Evolutionary conservation across 2,113 vertebrate species (phyloP).

Genomic region (Malurus alboscapulatus): DNA sequence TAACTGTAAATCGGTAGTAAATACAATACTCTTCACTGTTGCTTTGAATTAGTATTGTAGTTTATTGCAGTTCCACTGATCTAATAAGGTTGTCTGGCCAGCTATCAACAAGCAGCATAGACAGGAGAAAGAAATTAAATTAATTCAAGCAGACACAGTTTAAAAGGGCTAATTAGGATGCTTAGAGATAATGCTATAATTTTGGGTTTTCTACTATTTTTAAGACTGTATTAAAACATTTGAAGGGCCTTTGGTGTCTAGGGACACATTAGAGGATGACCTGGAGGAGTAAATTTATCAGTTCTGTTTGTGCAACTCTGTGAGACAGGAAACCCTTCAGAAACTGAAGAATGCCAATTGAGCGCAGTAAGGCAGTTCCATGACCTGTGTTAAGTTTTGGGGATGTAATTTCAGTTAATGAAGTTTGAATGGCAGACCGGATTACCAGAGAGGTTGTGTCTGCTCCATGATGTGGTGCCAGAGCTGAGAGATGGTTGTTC

Average conservation of each 20-base stretch:
- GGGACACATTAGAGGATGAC: neutral
- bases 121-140: neutral
- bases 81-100: neutral
- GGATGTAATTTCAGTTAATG: neutral
- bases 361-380: neutral
- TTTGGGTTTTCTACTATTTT: neutral
- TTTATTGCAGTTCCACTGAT: neutral
- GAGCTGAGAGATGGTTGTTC: neutral
- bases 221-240: neutral
- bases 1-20: neutral
- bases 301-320: neutral
- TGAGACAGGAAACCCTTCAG: neutral
- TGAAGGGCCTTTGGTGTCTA: neutral
- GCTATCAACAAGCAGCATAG: neutral
- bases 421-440: neutral
- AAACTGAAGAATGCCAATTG: accelerated
- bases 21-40: neutral
- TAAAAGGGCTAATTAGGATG: neutral
- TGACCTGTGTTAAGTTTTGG: neutral
- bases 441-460: neutral
- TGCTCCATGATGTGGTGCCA: neutral
- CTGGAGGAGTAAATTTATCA: neutral
- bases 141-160: neutral
- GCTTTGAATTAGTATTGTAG: neutral
- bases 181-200: neutral